Base-by-base conservation (phyloP, 2,888 invertebrate genomes). In the Hypena proboscidalis region DNA sequence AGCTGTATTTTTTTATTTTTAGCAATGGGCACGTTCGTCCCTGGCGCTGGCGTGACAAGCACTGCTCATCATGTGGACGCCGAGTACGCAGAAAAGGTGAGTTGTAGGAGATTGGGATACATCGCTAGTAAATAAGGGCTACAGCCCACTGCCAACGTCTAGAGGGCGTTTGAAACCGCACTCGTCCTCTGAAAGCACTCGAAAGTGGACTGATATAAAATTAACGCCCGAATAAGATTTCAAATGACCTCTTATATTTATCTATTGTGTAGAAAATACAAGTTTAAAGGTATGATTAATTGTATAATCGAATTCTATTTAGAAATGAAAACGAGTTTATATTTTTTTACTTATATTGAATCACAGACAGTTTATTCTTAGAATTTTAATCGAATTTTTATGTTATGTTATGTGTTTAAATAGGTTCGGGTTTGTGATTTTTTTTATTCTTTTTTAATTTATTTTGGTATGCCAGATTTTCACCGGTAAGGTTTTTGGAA, bases 11-110 rank as follows among this genome's bases (percentile, higher is more conserved):
- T 46, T 9, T 5, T 22, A 43, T 45, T 46, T 43, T 27, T 60
- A 41, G 43, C 51, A 58, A 66, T 38, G 46, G 40, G 43, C 42
- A 57, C 46, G 43, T 58, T 59, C 33, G 22, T 46, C 27, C 47
- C 40, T 40, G 39, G 33, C 40, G 34, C 42, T 36, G 26, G 34
- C 58, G 58, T 59, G 48, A 57, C 43, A 61, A 64, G 57, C 51
- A 56, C 43, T 50, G 41, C 58, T 67, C 47, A 49, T 45, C 39
- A 56, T 38, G 51, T 60, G 68, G 60, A 59, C 51, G 51, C 58
- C 58, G 55, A 63, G 68, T 59, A 59, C 51, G 51, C 58, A 58
- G 55, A 63, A 64, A 63, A 59, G 58, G 52, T 58, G 58, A 50
- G 49, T 34, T 14, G 50, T 46, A 40, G 43, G 51, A 37, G 51